Evolutionary conservation across 1,140 invertebrate species (phyloP), one percentile per base, ranked within the genome.

Genomic region (Pteromalus puparum): DNA sequence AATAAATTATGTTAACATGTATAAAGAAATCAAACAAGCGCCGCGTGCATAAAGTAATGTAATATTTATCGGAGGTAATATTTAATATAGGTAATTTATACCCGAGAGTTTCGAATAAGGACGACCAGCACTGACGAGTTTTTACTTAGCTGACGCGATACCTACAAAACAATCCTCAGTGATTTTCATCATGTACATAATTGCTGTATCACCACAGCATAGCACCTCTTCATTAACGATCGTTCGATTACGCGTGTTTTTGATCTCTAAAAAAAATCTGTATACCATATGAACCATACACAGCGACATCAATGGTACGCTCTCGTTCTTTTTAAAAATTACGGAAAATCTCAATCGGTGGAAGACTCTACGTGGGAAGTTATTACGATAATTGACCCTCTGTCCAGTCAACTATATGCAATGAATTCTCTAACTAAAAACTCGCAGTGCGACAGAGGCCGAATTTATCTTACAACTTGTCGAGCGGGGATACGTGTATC

Each of bases 341-440:
- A 53, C 61, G 30, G 78, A 81, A 82, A 77, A 81, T 38, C 75
- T 77, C 28, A 77, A 72, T 85, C n/a, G 30, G 53, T 82, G 80
- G 80, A 72, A 82, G 74, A 82, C 72, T 65, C 46, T 76, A 85
- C 34, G n/a, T 72, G n/a, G 68, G 53, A 74, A 65, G 28, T 74
- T 74, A 73, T 67, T 38, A 18, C 24, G 67, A 26, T 78, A 77
- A 77, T 76, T 48, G 65, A 85, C 42, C 38, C 65, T 1, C 30
- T 30, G 21, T 2, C 12, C 65, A 76, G 21, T 79, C 38, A 76
- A 84, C 53, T 61, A 12, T 42, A 42, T 61, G 53, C 18, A 61
- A 61, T 61, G 18, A 21, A 61, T 61, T 76, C 13, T 30, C 68
- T 87, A 80, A 85, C 72, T 83, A 81, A 77, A 81, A 85, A 85